These are phyloP conservation scores for Phymanthus crucifer DNA, from an alignment of 92 coral and sea anemone species.

Conservation along the genomic window DNA sequence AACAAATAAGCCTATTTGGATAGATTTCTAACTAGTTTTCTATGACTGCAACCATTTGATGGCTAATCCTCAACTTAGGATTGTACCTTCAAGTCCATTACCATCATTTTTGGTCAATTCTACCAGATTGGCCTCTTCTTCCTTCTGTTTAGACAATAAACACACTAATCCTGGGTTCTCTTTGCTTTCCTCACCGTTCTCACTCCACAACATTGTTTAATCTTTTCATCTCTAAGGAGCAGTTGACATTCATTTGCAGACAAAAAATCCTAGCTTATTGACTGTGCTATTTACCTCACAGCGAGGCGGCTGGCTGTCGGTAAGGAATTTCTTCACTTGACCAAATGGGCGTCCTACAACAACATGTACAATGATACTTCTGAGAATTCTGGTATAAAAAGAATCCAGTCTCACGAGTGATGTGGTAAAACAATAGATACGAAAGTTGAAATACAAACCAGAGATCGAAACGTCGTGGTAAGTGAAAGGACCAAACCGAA, in stretches of 20 bases:
- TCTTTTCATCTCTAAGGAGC: neutral
- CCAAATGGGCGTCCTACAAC: neutral
- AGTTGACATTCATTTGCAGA: neutral
- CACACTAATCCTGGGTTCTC: neutral
- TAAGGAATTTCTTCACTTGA: neutral
- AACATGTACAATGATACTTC: neutral
- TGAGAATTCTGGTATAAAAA: constrained; percentile 9
- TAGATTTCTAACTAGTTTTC: neutral
- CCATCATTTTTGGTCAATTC: neutral
- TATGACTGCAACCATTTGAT: neutral
- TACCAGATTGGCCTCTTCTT: neutral
- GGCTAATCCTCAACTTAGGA: neutral
- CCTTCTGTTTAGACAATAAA: neutral
- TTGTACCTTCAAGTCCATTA: neutral
- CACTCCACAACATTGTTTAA: neutral
- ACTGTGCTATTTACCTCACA: neutral
- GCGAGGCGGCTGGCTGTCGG: neutral
- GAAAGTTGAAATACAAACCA: constrained; percentile 44
- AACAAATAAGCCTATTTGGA: constrained; percentile 5
- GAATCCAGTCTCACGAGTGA: constrained; percentile 12
- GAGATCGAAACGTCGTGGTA: constrained; percentile 33
- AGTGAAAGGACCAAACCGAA: constrained; percentile 34
- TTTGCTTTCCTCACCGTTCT: neutral
- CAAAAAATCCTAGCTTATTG: neutral
- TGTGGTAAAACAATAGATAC: constrained; percentile 13